phyloP scores from a whole-genome alignment of 1,140 invertebrate species.

The Cylas formicarius region DNA sequence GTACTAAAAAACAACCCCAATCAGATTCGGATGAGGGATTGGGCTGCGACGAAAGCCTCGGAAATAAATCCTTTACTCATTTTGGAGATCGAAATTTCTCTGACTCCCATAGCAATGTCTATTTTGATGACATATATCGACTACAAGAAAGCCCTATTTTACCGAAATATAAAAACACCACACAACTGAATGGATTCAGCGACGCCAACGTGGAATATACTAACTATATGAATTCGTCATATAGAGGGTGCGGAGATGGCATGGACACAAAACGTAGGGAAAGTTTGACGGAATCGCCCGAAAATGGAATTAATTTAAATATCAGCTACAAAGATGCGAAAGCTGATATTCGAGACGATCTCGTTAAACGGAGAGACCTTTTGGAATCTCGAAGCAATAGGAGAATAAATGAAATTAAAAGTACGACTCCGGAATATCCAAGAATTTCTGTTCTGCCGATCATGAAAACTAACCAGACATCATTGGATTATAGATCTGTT shows the following conservation, averaged over 20 bases:
- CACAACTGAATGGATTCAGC: conserved; percentile 25
- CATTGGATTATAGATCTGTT: no score
- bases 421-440: conserved; percentile 43
- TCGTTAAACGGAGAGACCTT: conserved; percentile 64
- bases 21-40: conserved; percentile 71
- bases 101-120: conserved; percentile 11
- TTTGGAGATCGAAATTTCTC: conserved; percentile 28
- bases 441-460: no score
- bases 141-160: conserved; percentile 35
- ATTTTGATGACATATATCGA: conserved; percentile 9
- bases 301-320: conserved; percentile 16
- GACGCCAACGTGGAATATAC: conserved; percentile 32
- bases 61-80: conserved; percentile 28
- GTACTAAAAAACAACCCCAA: conserved; percentile 44
- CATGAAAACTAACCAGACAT: no score
- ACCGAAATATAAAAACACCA: conserved; percentile 32
- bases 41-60: conserved; percentile 53
- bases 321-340: conserved; percentile 28
- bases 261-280: conserved; percentile 55
- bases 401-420: conserved; percentile 47
- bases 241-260: conserved; percentile 56
- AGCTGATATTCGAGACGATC: conserved; percentile 45
- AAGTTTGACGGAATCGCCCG: conserved; percentile 40
- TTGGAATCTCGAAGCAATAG: conserved; percentile 64
- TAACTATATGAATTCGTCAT: conserved; percentile 41